Evolutionary conservation across 35 echinoderm and acorn worm genomes (phyloP).

Genomic region (Amphiura filiformis): DNA sequence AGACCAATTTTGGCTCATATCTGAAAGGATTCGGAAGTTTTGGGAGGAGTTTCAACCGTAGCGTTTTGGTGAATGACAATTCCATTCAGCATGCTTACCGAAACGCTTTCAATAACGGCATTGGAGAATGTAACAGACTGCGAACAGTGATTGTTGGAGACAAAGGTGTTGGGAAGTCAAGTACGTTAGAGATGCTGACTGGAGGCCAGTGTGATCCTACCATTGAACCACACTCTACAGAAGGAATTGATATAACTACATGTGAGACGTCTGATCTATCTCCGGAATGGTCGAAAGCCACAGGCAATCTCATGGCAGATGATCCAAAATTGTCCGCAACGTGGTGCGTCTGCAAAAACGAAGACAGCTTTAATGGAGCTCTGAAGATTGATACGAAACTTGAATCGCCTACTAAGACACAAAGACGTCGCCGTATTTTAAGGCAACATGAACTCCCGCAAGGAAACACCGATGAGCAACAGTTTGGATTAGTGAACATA

Average conservation of each 20-base stretch:
- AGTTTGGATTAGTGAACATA: no score
- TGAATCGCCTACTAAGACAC: no score
- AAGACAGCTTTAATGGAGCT: constrained; percentile 4
- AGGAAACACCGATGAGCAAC: no score
- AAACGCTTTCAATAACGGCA: not conserved
- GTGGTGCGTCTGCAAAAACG: constrained; percentile 19
- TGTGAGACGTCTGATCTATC: constrained; percentile 17
- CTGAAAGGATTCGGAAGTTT: not conserved
- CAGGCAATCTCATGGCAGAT: not conserved
- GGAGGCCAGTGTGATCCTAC: constrained; percentile 15
- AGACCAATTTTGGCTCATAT: constrained; percentile 4
- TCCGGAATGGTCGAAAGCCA: not conserved
- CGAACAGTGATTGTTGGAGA: constrained; percentile 22
- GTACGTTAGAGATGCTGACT: constrained; percentile 9
- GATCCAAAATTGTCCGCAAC: constrained; percentile 14
- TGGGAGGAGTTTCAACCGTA: constrained; percentile 22
- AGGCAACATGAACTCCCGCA: no score
- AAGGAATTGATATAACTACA: constrained; percentile 26
- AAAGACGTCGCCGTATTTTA: no score
- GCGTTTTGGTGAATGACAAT: not conserved
- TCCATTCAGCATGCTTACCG: constrained; percentile 17
- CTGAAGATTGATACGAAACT: not conserved
- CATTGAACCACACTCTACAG: constrained; percentile 6
- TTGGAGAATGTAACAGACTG: not conserved
- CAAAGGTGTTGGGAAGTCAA: constrained; percentile 34